Evolutionary conservation across 2,888 invertebrate species (phyloP).

Genomic region (Euphydryas editha): DNA sequence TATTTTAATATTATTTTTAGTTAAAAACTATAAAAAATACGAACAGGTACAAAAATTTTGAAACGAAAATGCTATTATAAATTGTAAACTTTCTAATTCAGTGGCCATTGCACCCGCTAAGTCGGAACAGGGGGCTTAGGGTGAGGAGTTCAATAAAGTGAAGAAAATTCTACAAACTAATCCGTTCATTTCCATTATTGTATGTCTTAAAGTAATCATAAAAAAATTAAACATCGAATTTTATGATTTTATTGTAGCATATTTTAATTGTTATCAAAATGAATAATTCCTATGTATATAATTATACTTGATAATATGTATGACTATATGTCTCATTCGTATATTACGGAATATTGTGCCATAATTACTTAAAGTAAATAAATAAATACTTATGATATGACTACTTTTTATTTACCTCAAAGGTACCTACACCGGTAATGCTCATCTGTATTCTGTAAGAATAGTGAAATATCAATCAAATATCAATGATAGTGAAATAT

Average conservation of each 20-base stretch:
- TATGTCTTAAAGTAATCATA: neutral
- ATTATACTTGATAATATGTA: neutral
- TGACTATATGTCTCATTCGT: neutral
- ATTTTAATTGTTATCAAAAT: neutral
- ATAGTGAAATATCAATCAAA: neutral
- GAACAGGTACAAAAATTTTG: neutral
- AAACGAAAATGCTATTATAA: conserved; percentile 1
- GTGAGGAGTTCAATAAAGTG: neutral
- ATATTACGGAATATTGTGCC: conserved; percentile 5
- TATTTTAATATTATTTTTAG: too few species aligned
- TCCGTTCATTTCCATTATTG: neutral
- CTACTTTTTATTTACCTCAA: neutral
- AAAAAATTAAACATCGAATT: neutral
- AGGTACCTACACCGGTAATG: too few species aligned
- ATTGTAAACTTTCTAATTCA: conserved; percentile 12
- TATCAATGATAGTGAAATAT: conserved; percentile 11
- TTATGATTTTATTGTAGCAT: neutral
- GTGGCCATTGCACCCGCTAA: conserved; percentile 22
- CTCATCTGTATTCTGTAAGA: too few species aligned
- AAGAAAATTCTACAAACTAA: neutral
- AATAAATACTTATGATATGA: neutral
- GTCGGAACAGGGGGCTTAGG: neutral
- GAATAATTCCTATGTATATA: neutral
- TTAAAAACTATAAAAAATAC: neutral
- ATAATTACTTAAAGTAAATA: conserved; percentile 12